Evolutionary conservation across 2,113 vertebrate species (phyloP), one percentile per base, ranked within the genome.

Genomic region (Rynchops niger): DNA sequence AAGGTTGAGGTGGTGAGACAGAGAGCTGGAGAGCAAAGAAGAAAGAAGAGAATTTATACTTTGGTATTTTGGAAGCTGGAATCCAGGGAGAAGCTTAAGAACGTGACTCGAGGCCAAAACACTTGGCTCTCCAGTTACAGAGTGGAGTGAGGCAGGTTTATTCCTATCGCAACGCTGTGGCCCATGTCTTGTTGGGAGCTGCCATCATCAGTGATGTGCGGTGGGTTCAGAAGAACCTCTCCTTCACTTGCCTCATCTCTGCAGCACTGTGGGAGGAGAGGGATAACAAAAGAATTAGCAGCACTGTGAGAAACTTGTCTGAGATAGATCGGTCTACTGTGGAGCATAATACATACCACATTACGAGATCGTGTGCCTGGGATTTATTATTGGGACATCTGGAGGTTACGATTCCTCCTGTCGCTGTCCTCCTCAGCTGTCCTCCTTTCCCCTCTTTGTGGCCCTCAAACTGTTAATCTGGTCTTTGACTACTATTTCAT

Each of bases 31-130:
- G 85, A 95, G 91, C 69, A 74, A 91, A 81, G 88, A 74, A 90
- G 84, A 88, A 90, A 92, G 74, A 45, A 78, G 67, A 70, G 82
- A 89, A 93, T 97, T 95, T 94, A 72, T 95, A 62, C 94, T 95
- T 94, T 30, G 91, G 94, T 87, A 96, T 91, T 96, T 94, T 95
- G 88, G 88, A 95, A 96, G 84, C 86, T 93, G 94, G 88, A 97
- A 95, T 95, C 93, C 93, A 97, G 86, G 66, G 81, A 93, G 94
- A 97, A 96, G 95, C 78, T 95, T 82, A 95, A 87, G 95, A 90
- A 94, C 66, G 42, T 96, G 94, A 95, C 94, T 96, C 72, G 88
- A 90, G 94, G 97, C 96, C 95, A 96, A 93, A 96, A 94, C 58
- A 32, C 70, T 95, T 88, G 88, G 92, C 76, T 96, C 86, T 96